Evolutionary conservation across 2,113 vertebrate genomes (phyloP), one percentile per base, ranked within the genome.

Genomic region (Prolemur simus): DNA sequence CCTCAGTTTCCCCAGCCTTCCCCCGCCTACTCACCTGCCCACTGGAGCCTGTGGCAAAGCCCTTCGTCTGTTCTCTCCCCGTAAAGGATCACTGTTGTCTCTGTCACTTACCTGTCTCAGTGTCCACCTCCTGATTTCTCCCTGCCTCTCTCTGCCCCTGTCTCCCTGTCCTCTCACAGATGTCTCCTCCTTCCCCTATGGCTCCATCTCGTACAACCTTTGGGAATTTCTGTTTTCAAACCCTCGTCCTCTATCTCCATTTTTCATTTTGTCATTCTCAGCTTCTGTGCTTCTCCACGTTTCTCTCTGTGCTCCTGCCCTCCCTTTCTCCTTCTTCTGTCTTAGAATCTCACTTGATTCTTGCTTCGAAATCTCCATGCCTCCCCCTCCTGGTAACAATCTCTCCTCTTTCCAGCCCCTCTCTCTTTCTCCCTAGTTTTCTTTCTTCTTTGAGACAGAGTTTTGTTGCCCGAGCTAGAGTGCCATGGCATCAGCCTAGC

Each of bases 221-320:
- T 29, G 8, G 23, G 27, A 2, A 32, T n/a, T 49, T 42, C 52
- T 37, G 25, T 8, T 27, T 18, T 4, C 18, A 25, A 63, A 10
- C 4, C 5, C 49, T 25, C 5, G 8, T 8, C 32, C 29, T 52
- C 4, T 27, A 1, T 17, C 7, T 56, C 17, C 1, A 2, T 27
- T 49, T n/a, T n/a, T 49, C 63, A n/a, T 66, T 58, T 34, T 25
- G 12, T 42, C 14, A 25, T 14, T 14, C 12, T 69, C 25, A 20
- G 47, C 66, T 39, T 87, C 73, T n/a, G 32, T 32, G 27, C n/a
- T 45, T 74, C 29, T 11, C 27, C 2, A 0, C 2, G 18, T 52
- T n/a, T 78, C 37, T 45, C 42, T 34, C 12, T 73, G 37, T 74
- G 27, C 32, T 12, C 18, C 18, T 6, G 5, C 42, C 23, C 21